Evolutionary conservation across 2,113 vertebrate genomes (phyloP), one percentile per base, ranked within the genome.

Genomic region (Amphiprion ocellaris): DNA sequence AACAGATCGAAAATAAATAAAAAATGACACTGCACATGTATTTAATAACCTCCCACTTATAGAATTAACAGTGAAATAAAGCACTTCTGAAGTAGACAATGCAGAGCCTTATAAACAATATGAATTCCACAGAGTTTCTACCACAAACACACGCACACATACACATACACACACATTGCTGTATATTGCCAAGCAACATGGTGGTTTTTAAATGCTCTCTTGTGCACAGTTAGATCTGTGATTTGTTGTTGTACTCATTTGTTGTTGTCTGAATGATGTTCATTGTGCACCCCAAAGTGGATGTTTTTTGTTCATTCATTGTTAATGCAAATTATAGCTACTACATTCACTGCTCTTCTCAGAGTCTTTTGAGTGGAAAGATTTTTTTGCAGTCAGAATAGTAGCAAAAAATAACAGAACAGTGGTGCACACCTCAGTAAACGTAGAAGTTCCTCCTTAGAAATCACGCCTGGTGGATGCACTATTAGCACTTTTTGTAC

Each of bases 261-360:
- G 19, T 44, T 75, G 10, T 41, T 77, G 65, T 33, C 55, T 60
- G 19, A 69, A 12, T 39, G 28, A 44, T 62, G 0, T 41, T 69
- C 10, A 5, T 28, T 61, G 49, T 52, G 41, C 33, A 30, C 33
- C 12, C 30, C 28, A 30, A 37, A 52, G 10, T 69, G 0, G 4
- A 41, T 19, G 15, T 24, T 62, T 14, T 58, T 59, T 41, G 33
- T 69, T 68, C 33, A 52, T 21, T 60, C 23, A 60, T 68, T 69
- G 16, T 9, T 1, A 44, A 26, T 39, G 46, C 28, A 60, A 39
- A 60, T 52, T 12, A 10, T 28, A 41, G 28, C 33, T 30, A 37
- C 7, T 10, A 37, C 33, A 37, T 10, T 37, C 33, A 37, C 1
- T 30, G 30, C 30, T 4, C 33, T 7, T 37, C 33, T 37, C 33